These are phyloP conservation scores for Papilio helenus DNA, from an alignment of 1,140 invertebrate genomes.

Conservation along the genomic window DNA sequence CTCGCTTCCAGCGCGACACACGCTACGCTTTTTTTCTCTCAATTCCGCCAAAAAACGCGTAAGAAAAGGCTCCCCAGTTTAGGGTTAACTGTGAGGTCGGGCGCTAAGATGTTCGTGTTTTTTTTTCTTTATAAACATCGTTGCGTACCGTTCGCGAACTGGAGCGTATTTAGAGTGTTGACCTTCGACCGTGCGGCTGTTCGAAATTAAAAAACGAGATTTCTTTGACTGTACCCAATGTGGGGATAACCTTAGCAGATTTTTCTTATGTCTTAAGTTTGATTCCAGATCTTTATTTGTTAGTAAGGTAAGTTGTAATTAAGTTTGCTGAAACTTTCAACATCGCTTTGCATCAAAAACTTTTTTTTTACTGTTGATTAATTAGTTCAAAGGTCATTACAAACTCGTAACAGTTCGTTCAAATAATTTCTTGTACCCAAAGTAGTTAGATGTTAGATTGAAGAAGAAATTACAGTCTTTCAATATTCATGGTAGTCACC, in stretches of 20 bases:
- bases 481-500: neutral
- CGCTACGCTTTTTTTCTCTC: slow-evolving; percentile 46
- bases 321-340: neutral
- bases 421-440: neutral
- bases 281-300: neutral
- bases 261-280: neutral
- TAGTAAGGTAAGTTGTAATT: neutral
- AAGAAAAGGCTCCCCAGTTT: slow-evolving; percentile 72
- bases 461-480: neutral
- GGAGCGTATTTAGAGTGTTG: slow-evolving; percentile 35
- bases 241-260: neutral
- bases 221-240: neutral
- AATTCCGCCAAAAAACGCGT: slow-evolving; percentile 77
- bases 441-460: neutral
- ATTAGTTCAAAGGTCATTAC: neutral
- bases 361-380: neutral
- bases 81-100: slow-evolving; percentile 75
- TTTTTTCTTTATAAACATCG: slow-evolving; percentile 29
- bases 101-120: slow-evolving; percentile 60
- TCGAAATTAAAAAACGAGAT: slow-evolving; percentile 10
- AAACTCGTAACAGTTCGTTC: neutral
- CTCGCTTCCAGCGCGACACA: slow-evolving; percentile 52
- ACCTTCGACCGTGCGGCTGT: slow-evolving; percentile 30
- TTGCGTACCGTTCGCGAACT: slow-evolving; percentile 38
- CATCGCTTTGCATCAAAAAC: neutral